Percentiles rank a stretch among this genome's conserved stretches.
Conservation (phyloP, 2,888 invertebrate genomes). For the Pedicia rivosa region DNA sequence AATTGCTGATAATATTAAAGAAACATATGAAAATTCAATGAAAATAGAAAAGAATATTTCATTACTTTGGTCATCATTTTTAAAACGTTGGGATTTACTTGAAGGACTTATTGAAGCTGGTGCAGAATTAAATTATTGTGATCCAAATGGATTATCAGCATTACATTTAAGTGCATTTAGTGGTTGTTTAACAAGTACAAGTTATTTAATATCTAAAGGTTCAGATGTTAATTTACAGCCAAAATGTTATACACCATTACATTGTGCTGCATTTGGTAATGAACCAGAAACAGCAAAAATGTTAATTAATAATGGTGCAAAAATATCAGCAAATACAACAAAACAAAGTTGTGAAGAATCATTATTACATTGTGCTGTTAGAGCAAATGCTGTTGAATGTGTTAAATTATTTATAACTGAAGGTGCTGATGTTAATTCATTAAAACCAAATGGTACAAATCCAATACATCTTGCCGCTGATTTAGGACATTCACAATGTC, state of each 20-base stretch:
- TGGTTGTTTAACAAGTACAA: slow-evolving; percentile 55
- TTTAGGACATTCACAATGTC: slow-evolving; percentile 57
- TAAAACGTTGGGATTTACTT: slow-evolving; percentile 50
- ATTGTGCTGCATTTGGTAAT: slow-evolving; percentile 82
- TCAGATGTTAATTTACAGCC: slow-evolving; percentile 51
- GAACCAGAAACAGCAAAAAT: slow-evolving; percentile 64
- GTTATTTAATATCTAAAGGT: slow-evolving; percentile 49
- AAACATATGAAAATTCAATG: slow-evolving; percentile 35
- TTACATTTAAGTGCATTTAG: slow-evolving; percentile 64
- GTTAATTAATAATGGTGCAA: slow-evolving; percentile 54
- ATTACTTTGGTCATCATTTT: slow-evolving; percentile 57
- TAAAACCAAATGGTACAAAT: slow-evolving; percentile 60
- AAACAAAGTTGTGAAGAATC: slow-evolving; percentile 56
- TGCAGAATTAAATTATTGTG: slow-evolving; percentile 52
- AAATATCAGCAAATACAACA: slow-evolving; percentile 48
- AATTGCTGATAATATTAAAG: slow-evolving; percentile 36
- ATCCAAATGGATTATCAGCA: slow-evolving; percentile 57
- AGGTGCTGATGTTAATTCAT: slow-evolving; percentile 58
- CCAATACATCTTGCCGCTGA: slow-evolving; percentile 70
- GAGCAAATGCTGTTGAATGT: slow-evolving; percentile 70
- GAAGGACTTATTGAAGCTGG: slow-evolving; percentile 46
- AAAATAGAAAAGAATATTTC: slow-evolving; percentile 54
- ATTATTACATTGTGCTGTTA: slow-evolving; percentile 68
- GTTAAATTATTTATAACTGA: slow-evolving; percentile 56
- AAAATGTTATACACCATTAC: slow-evolving; percentile 65